Evolutionary conservation across 37 sponge, comb jelly and placozoan species (phyloP).

Genomic region (Oscarella lobularis): DNA sequence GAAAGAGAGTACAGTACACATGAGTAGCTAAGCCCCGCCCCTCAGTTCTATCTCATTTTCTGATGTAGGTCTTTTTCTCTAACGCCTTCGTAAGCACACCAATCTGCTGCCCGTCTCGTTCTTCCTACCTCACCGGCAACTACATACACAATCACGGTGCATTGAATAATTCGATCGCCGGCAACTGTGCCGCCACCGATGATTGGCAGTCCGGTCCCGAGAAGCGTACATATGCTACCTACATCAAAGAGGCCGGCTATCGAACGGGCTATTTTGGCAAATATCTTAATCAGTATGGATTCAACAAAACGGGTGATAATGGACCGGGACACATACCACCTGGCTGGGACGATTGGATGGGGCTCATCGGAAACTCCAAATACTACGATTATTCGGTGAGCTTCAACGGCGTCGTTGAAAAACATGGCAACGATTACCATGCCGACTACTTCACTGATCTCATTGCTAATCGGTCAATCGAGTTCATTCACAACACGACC

Average conservation of each 20-base stretch:
- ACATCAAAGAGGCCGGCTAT: slow-evolving; percentile 37
- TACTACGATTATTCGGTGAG: slow-evolving; percentile 45
- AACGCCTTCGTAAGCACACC: slow-evolving; percentile 72
- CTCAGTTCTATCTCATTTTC: too few species aligned
- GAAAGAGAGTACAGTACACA: too few species aligned
- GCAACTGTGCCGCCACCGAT: slow-evolving; percentile 24
- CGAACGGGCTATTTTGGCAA: slow-evolving; percentile 63
- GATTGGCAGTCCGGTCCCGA: slow-evolving; percentile 10
- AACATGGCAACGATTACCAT: slow-evolving; percentile 19
- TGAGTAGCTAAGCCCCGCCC: too few species aligned
- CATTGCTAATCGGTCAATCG: slow-evolving; percentile 35
- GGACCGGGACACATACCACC: slow-evolving; percentile 17
- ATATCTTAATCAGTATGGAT: slow-evolving; percentile 36
- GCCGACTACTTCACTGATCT: slow-evolving; percentile 60
- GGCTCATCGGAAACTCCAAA: slow-evolving; percentile 39
- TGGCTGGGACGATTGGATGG: slow-evolving; percentile 46
- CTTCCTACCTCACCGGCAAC: slow-evolving; percentile 45
- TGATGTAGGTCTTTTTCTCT: slow-evolving; percentile 30
- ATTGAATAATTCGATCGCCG: slow-evolving; percentile 38
- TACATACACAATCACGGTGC: slow-evolving; percentile 42
- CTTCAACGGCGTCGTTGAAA: slow-evolving; percentile 14
- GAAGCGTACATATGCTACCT: slow-evolving; percentile 12
- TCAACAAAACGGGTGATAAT: slow-evolving; percentile 14
- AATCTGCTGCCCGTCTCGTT: slow-evolving; percentile 61
- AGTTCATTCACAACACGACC: slow-evolving; percentile 29